Percentiles rank a stretch among this genome's conserved stretches.
Conservation (phyloP, 2,888 invertebrate genomes). For the Minunthozetes semirufus region DNA sequence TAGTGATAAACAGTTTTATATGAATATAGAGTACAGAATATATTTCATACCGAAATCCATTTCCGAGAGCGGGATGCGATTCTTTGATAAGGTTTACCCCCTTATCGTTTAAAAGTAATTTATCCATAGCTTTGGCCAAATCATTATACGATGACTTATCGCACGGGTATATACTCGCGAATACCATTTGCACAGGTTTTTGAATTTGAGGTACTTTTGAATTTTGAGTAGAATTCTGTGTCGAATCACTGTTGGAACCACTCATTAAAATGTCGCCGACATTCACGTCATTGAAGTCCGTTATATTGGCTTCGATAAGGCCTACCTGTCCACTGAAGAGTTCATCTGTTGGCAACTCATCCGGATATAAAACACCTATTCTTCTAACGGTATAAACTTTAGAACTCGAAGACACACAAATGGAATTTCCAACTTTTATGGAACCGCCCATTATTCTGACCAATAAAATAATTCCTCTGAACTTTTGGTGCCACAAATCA, state of each 20-base stretch:
- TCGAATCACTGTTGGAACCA: too few species aligned
- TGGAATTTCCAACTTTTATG: slow-evolving; percentile 64
- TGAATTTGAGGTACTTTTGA: slow-evolving; percentile 20
- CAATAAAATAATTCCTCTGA: slow-evolving; percentile 69
- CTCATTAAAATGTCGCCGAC: slow-evolving; percentile 70
- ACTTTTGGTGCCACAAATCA: slow-evolving; percentile 89
- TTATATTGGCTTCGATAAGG: slow-evolving; percentile 73
- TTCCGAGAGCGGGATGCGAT: slow-evolving; percentile 57
- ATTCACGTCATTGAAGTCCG: slow-evolving; percentile 62
- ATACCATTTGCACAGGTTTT: slow-evolving; percentile 51
- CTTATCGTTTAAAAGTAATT: slow-evolving; percentile 85
- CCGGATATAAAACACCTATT: slow-evolving; percentile 71
- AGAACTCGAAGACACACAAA: slow-evolving; percentile 48
- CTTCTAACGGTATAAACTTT: slow-evolving; percentile 56
- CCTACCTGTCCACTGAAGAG: slow-evolving; percentile 83
- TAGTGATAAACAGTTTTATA: not conserved
- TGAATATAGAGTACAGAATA: not conserved
- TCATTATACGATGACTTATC: slow-evolving; percentile 75
- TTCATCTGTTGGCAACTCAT: slow-evolving; percentile 54
- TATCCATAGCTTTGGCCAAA: slow-evolving; percentile 74
- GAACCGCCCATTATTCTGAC: slow-evolving; percentile 70
- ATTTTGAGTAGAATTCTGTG: not conserved
- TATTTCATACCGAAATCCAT: slow-evolving; percentile 47
- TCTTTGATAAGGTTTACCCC: slow-evolving; percentile 75
- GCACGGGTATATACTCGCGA: slow-evolving; percentile 80